Percentiles rank a stretch among this genome's conserved stretches.
Conservation (phyloP, 2,888 invertebrate genomes). For the Agriopis leucophaearia region DNA sequence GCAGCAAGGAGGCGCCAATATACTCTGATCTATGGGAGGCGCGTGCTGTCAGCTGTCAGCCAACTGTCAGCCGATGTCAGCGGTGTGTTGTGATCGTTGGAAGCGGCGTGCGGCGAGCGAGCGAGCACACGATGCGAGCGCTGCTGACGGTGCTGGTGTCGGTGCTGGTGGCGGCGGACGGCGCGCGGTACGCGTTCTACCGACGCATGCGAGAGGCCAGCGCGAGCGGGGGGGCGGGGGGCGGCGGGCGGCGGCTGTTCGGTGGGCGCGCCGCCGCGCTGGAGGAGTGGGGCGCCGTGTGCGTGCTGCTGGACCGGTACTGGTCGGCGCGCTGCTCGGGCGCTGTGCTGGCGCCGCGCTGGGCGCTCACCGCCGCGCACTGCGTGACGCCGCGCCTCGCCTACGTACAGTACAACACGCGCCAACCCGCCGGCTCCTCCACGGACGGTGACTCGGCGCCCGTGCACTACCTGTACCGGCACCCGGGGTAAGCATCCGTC, state of each 20-base stretch:
- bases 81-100: too few relatives aligned
- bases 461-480: constrained; percentile 67
- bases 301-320: constrained; percentile 70
- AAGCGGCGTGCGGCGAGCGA: not conserved
- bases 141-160: constrained; percentile 26
- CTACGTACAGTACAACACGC: constrained; percentile 71
- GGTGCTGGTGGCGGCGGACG: constrained; percentile 22
- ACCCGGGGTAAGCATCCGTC: constrained; percentile 61
- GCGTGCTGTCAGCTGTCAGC: not conserved
- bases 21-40: not conserved
- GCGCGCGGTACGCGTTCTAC: constrained; percentile 57
- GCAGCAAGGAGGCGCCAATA: too few relatives aligned
- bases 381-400: constrained; percentile 65
- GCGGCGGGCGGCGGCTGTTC: constrained; percentile 65
- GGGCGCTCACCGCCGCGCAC: constrained; percentile 79
- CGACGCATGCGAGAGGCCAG: constrained; percentile 48
- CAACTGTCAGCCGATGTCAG: not conserved
- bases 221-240: constrained; percentile 19
- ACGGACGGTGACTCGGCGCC: constrained; percentile 56
- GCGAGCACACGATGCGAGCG: not conserved
- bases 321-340: constrained; percentile 69
- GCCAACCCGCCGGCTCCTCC: constrained; percentile 47
- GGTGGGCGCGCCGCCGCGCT: constrained; percentile 61
- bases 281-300: constrained; percentile 57
- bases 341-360: constrained; percentile 64